These are phyloP conservation scores for Nephrotoma guestfalica DNA, from an alignment of 2,888 invertebrate genomes.

Conservation along the genomic window DNA sequence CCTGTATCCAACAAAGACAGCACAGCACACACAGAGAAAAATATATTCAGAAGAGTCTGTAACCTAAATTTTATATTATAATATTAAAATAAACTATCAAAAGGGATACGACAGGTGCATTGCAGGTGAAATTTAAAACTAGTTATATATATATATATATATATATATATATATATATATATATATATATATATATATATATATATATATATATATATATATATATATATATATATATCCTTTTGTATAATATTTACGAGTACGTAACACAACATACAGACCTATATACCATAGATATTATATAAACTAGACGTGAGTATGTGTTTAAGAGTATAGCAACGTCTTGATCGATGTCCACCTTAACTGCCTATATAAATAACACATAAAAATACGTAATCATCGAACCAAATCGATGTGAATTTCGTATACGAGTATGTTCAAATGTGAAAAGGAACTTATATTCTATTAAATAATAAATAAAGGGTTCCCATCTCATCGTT, in stretches of 20 bases:
- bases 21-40: too few species aligned
- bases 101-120: not conserved
- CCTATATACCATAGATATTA: not conserved
- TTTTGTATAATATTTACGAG: not conserved
- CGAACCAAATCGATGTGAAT: not conserved
- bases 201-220: not conserved
- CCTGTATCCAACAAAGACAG: too few species aligned
- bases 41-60: not conserved
- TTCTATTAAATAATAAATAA: not conserved
- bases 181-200: not conserved
- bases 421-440: not conserved
- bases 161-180: not conserved
- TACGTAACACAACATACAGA: not conserved
- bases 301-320: not conserved
- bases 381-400: not conserved
- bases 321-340: not conserved
- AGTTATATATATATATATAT: not conserved
- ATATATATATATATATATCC: not conserved
- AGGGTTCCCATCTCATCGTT: not conserved
- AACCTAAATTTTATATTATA: not conserved
- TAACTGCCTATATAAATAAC: not conserved
- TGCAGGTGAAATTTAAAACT: not conserved
- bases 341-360: not conserved
- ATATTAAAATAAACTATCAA: not conserved
- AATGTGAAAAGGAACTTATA: not conserved